phyloP scores from a whole-genome alignment of 1,140 invertebrate genomes.

The Sycobia sp. region DNA sequence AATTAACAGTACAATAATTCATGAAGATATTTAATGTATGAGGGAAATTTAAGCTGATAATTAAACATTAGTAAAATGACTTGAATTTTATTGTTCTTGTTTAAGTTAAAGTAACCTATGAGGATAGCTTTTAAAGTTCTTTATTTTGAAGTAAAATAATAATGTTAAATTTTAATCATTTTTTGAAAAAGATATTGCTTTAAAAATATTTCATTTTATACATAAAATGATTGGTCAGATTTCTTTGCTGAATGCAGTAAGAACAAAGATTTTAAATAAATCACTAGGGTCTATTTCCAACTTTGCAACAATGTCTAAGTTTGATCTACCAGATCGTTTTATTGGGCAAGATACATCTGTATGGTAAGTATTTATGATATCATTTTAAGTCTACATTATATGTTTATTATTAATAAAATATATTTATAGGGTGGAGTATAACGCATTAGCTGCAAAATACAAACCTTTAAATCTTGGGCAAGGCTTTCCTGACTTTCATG shows the following conservation, averaged over 20 bases:
- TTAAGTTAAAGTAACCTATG: too few species aligned
- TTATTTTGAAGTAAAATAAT: background rate
- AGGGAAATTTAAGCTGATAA: too few species aligned
- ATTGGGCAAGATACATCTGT: slow-evolving; percentile 63
- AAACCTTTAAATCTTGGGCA: slow-evolving; percentile 96
- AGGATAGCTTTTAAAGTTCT: too few species aligned
- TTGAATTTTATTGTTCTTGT: too few species aligned
- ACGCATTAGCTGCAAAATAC: slow-evolving; percentile 81
- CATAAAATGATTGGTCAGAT: slow-evolving; percentile 41
- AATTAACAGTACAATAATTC: too few species aligned
- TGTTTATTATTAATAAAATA: slow-evolving; percentile 9
- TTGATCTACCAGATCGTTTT: slow-evolving; percentile 59
- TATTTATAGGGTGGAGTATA: slow-evolving; percentile 91
- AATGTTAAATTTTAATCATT: background rate
- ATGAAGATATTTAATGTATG: too few species aligned
- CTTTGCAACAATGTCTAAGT: slow-evolving; percentile 55
- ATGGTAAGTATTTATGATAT: slow-evolving; percentile 55
- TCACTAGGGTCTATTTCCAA: slow-evolving; percentile 33
- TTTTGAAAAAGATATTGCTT: slow-evolving; percentile 8
- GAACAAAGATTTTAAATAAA: slow-evolving; percentile 5
- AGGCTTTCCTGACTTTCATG: slow-evolving; percentile 94
- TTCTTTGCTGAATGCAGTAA: slow-evolving; percentile 24
- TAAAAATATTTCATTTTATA: too few species aligned
- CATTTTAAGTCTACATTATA: background rate
- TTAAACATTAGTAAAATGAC: too few species aligned